Base-by-base conservation (phyloP, 2,113 vertebrate species). In the Dromaius novaehollandiae region DNA sequence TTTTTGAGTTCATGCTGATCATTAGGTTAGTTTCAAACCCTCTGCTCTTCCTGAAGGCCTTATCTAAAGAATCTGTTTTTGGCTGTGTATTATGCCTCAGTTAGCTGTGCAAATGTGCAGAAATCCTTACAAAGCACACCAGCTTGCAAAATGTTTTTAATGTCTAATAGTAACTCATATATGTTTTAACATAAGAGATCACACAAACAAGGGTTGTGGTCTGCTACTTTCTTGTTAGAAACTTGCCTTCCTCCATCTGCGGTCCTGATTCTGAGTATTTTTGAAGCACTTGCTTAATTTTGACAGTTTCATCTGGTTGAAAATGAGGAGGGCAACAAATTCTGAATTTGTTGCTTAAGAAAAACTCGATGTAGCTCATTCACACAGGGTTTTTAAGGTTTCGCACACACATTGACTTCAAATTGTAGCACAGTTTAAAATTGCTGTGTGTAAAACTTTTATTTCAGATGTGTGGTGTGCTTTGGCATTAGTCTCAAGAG, bases 81-180 rank as follows among this genome's bases (percentile, higher is more conserved):
- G 32, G 14, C 50, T 53, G 6, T 61, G 34, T 74, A 11, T 74
- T 75, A 28, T 1, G 7, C 46, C 19, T 86, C 34, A 32, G 30
- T 64, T 78, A 8, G 58, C n/a, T 55, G 28, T 84, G 8, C 9
- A 65, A 53, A 55, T 30, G 78, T 2, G 0, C 13, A 68, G 53
- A 64, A 80, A 69, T 79, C 66, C 79, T 68, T 85, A 48, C 42
- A 89, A 75, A 38, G 32, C 78, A 79, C 78, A 64, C 26, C 21
- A 26, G 30, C 36, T 11, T 28, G 42, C 84, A 55, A 78, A 70
- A 40, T 66, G 22, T 10, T 58, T 90, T 5, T 66, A 44, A 32
- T 0, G 0, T 48, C 82, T 82, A 46, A 6, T 15, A 70, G 55
- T 53, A 50, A 48, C 30, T 48, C 7, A 0, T 6, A 5, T 42